Conservation (phyloP, 2,888 invertebrate genomes). For the Eretmocerus hayati region DNA sequence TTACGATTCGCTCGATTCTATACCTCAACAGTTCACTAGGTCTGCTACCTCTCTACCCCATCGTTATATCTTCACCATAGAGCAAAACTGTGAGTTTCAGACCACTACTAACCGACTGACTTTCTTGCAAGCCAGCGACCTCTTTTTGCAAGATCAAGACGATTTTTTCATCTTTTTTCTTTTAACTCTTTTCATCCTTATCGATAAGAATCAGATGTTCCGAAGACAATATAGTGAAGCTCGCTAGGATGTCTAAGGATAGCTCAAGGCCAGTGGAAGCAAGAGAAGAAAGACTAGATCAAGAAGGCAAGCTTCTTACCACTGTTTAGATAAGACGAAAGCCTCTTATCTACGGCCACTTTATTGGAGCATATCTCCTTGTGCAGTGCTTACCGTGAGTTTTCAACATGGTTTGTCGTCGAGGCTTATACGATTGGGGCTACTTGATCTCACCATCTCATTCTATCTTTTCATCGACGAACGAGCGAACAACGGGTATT, state of each 20-base stretch:
- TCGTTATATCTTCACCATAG: too few species aligned
- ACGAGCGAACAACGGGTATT: neutral
- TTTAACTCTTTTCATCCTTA: too few species aligned
- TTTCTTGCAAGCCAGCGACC: too few species aligned
- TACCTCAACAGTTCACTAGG: too few species aligned
- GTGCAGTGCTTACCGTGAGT: conserved; percentile 7
- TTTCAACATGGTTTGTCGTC: conserved; percentile 15
- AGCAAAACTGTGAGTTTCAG: too few species aligned
- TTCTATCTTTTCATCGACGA: neutral
- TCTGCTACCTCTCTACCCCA: too few species aligned
- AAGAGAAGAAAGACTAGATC: neutral
- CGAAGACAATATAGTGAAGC: too few species aligned
- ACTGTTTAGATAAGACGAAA: conserved; percentile 22
- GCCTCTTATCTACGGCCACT: conserved; percentile 20
- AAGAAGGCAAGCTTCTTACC: conserved; percentile 11
- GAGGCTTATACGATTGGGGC: conserved; percentile 1
- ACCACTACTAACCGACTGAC: too few species aligned
- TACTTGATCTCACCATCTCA: neutral
- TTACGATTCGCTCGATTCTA: too few species aligned
- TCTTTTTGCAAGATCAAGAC: too few species aligned
- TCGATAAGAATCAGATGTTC: neutral
- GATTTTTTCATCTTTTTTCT: too few species aligned
- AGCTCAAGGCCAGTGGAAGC: neutral
- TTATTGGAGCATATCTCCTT: conserved; percentile 13
- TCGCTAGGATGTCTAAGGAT: neutral